Conservation (phyloP, 1,140 invertebrate species). For the Diuraphis noxia region DNA sequence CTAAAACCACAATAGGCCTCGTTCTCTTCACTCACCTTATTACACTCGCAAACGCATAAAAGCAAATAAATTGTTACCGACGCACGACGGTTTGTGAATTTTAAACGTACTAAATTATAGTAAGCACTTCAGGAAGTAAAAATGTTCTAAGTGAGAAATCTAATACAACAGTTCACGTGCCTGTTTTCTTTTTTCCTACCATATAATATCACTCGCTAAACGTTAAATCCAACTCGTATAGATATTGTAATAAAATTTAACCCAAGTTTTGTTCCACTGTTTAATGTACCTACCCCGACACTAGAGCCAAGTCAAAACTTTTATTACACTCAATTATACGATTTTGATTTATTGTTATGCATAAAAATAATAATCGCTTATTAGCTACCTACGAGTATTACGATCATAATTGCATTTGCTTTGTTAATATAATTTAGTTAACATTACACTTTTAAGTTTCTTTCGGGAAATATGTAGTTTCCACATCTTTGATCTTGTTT, state of each 20-base stretch:
- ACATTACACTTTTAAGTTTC: not conserved
- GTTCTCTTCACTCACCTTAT: not conserved
- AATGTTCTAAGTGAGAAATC: slow-evolving; percentile 3
- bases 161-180: not conserved
- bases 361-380: not conserved
- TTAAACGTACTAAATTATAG: not conserved
- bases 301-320: not conserved
- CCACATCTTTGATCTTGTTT: not conserved
- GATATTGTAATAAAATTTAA: not conserved
- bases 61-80: slow-evolving; percentile 39
- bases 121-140: not conserved
- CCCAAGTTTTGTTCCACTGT: not conserved
- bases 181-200: not conserved
- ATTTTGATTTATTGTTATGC: not conserved
- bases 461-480: not conserved
- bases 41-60: not conserved
- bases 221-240: not conserved
- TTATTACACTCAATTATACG: too few species aligned
- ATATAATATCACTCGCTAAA: not conserved
- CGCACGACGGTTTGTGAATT: not conserved
- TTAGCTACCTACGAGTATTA: not conserved
- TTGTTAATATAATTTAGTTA: not conserved
- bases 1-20: slow-evolving; percentile 1
- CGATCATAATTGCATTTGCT: not conserved
- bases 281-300: not conserved